Conservation (phyloP, 2,113 vertebrate genomes). For the Ifrita kowaldi region DNA sequence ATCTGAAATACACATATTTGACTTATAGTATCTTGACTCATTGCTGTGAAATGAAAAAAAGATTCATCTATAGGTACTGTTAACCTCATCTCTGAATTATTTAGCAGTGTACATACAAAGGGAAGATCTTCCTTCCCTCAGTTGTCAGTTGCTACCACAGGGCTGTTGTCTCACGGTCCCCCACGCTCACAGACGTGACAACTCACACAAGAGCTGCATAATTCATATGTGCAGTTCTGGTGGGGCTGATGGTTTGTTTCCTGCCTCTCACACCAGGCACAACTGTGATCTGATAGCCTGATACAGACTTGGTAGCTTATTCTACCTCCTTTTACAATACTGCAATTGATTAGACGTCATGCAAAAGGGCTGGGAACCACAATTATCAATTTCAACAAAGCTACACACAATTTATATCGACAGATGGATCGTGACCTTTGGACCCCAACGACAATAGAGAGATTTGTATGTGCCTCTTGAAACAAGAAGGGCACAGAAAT, state of each 20-base stretch:
- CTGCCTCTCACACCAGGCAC: neutral
- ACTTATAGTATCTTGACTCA: neutral
- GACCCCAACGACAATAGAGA: neutral
- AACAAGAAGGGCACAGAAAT: neutral
- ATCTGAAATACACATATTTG: neutral
- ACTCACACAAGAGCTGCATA: neutral
- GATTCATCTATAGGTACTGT: neutral
- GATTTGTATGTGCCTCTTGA: neutral
- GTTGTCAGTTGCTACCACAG: neutral
- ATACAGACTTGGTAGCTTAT: neutral
- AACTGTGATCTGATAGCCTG: neutral
- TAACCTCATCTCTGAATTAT: neutral
- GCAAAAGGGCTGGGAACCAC: neutral
- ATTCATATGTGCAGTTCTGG: neutral
- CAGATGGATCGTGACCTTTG: neutral
- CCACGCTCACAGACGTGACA: accelerated
- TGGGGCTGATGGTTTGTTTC: neutral
- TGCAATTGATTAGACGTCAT: neutral
- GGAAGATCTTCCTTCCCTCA: neutral
- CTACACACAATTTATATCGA: neutral
- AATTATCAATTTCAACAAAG: neutral
- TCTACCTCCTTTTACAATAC: neutral
- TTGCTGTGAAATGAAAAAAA: neutral
- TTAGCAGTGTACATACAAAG: neutral
- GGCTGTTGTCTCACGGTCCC: neutral